A percentile compares a stretch with the other conserved stretches of the same genome.
phyloP scores from a whole-genome alignment of 2,113 vertebrate species.

The Macquaria ambigua region DNA sequence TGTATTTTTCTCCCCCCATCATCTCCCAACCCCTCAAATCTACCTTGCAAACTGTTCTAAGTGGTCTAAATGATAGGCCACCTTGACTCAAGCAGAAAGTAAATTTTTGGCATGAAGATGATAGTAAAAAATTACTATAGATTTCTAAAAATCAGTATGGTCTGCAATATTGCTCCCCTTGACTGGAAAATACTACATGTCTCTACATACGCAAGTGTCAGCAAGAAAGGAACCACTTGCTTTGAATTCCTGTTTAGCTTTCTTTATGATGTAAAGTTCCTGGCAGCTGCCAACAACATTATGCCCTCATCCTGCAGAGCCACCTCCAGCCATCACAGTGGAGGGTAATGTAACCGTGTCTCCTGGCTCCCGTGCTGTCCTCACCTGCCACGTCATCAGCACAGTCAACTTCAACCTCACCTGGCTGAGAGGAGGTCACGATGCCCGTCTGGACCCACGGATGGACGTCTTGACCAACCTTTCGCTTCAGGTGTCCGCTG shows the following conservation, averaged over 20 bases:
- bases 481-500: slow-evolving; percentile 87
- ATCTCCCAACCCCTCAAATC: neutral
- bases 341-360: slow-evolving; percentile 85
- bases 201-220: neutral
- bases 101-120: neutral
- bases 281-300: neutral
- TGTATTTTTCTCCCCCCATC: neutral
- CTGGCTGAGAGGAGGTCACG: slow-evolving; percentile 87
- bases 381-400: slow-evolving; percentile 90
- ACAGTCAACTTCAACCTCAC: slow-evolving; percentile 91
- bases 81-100: no score
- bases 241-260: neutral
- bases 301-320: slow-evolving; percentile 84
- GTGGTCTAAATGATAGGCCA: no score
- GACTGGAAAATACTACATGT: neutral
- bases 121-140: neutral
- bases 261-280: slow-evolving; percentile 1
- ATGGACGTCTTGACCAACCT: slow-evolving; percentile 84
- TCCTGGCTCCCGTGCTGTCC: slow-evolving; percentile 85
- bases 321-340: slow-evolving; percentile 88
- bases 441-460: slow-evolving; percentile 82
- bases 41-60: neutral
- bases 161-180: neutral
- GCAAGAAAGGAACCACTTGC: neutral
- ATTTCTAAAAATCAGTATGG: neutral